These are phyloP conservation scores for Shinisaurus crocodilurus DNA, from an alignment of 2,113 vertebrate species.

Conservation along the genomic window DNA sequence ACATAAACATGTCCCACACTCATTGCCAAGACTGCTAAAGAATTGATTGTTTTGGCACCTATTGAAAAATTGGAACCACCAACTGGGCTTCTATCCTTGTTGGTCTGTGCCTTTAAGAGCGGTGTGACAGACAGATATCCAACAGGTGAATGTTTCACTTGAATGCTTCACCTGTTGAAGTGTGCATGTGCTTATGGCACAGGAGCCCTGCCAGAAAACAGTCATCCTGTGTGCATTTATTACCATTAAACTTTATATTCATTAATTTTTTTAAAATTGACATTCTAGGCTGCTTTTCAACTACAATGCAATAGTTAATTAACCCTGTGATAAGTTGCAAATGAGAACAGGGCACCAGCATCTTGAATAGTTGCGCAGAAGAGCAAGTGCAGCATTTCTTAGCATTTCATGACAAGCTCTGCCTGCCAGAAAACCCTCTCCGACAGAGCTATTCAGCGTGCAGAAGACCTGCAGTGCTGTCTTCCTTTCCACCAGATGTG, in stretches of 20 bases:
- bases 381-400: not conserved
- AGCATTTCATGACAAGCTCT: not conserved
- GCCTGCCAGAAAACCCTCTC: not conserved
- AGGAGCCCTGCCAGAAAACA: no score
- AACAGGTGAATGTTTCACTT: no score
- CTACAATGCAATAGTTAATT: not conserved
- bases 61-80: conserved; percentile 42
- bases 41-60: conserved; percentile 58
- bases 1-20: conserved; percentile 30
- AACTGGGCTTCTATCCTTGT: conserved; percentile 25
- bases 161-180: no score
- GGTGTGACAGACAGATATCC: no score
- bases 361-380: not conserved
- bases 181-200: no score
- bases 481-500: not conserved
- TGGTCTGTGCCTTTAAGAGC: not conserved
- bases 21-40: conserved; percentile 49
- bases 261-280: not conserved
- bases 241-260: not conserved
- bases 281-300: not conserved
- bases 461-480: not conserved
- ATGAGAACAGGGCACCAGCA: not conserved
- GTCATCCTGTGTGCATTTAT: not conserved
- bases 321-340: not conserved
- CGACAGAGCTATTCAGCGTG: not conserved